A percentile compares a stretch with the other conserved stretches of the same genome.
phyloP scores from a whole-genome alignment of 2,888 invertebrate species.

The Coecobrya sp. region DNA sequence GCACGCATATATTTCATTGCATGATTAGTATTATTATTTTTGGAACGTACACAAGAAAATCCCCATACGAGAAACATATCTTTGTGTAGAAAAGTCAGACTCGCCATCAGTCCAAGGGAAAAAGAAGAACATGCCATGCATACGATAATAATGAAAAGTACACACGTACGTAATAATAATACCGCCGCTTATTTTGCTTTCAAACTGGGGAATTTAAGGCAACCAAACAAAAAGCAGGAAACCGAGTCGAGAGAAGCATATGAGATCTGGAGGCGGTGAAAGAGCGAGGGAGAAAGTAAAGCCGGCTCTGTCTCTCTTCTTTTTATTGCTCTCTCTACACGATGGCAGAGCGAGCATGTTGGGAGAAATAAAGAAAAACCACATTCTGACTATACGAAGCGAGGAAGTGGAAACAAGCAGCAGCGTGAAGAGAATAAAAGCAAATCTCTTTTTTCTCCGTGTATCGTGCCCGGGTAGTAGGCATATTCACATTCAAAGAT shows the following conservation, averaged over 20 bases:
- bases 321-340: constrained; percentile 39
- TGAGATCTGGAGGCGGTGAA: constrained; percentile 37
- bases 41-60: constrained; percentile 36
- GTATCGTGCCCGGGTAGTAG: background rate
- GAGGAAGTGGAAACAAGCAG: background rate
- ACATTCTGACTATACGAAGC: background rate
- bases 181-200: constrained; percentile 66
- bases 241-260: constrained; percentile 22
- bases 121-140: constrained; percentile 37
- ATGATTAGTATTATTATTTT: constrained; percentile 41
- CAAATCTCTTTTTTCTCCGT: background rate
- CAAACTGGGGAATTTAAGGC: constrained; percentile 28
- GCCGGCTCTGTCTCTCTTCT: constrained; percentile 50
- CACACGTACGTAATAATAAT: constrained; percentile 18
- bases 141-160: constrained; percentile 49
- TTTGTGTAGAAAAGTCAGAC: background rate
- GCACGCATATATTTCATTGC: background rate
- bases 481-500: background rate
- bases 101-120: background rate
- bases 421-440: background rate
- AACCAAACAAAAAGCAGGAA: constrained; percentile 61
- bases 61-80: background rate
- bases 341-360: constrained; percentile 36
- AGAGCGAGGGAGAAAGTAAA: constrained; percentile 52
- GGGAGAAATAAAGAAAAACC: constrained; percentile 17